These are phyloP conservation scores for Triplophysa yarkandensis DNA, from an alignment of 2,797 vertebrate species.

Conservation along the genomic window DNA sequence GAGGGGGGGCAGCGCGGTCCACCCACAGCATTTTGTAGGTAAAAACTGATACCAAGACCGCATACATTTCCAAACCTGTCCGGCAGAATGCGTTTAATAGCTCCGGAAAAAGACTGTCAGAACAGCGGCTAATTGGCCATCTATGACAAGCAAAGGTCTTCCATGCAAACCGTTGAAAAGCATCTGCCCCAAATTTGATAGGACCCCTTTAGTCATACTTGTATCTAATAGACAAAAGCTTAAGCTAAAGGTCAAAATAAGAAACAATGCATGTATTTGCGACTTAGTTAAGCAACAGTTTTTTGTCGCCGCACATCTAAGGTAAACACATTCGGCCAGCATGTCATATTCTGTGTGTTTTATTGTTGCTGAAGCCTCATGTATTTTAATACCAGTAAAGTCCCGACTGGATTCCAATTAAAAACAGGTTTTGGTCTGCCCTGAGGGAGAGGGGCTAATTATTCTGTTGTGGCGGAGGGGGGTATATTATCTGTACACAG, in stretches of 20 bases:
- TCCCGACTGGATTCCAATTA: slow-evolving; percentile 82
- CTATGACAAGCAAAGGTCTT: slow-evolving; percentile 80
- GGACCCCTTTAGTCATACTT: slow-evolving; percentile 77
- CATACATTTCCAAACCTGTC: background rate
- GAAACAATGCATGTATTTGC: slow-evolving; percentile 73
- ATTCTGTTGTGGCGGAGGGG: slow-evolving; percentile 75
- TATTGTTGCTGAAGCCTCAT: slow-evolving; percentile 71
- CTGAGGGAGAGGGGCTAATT: slow-evolving; percentile 78
- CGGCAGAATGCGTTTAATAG: slow-evolving; percentile 71
- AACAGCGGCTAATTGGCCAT: slow-evolving; percentile 82
- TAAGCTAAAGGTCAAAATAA: slow-evolving; percentile 75
- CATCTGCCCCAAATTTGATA: slow-evolving; percentile 78
- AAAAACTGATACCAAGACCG: slow-evolving; percentile 12
- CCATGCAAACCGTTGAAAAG: slow-evolving; percentile 81
- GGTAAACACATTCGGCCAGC: slow-evolving; percentile 71
- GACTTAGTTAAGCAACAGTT: slow-evolving; percentile 60
- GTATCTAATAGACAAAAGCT: slow-evolving; percentile 80
- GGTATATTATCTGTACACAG: slow-evolving; percentile 57
- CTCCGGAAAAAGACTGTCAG: slow-evolving; percentile 78
- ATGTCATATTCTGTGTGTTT: slow-evolving; percentile 49
- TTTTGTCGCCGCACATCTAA: slow-evolving; percentile 69
- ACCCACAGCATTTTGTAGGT: slow-evolving; percentile 7
- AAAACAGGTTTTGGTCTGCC: slow-evolving; percentile 75
- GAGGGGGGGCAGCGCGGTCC: slow-evolving; percentile 17
- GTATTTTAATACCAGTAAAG: slow-evolving; percentile 79